Percentiles rank a stretch among this genome's conserved stretches.
Evolutionary conservation across 2,888 invertebrate species (phyloP).

Genomic region (Pseudanteris insignis): DNA sequence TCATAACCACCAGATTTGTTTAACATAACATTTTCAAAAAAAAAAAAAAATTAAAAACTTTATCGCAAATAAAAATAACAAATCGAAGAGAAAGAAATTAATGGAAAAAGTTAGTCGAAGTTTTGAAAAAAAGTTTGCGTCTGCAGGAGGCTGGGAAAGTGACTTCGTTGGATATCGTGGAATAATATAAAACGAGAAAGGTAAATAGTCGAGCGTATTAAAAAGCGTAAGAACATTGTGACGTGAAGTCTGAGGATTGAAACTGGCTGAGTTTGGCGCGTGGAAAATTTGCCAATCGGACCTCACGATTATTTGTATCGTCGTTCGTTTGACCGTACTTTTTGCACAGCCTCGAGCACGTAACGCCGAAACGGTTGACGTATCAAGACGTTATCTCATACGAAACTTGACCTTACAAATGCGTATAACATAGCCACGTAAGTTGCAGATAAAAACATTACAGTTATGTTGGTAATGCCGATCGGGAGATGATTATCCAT

Average conservation of each 20-base stretch:
- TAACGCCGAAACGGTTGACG: constrained; percentile 15
- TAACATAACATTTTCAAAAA: too few species aligned
- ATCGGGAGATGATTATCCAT: constrained; percentile 49
- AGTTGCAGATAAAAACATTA: constrained; percentile 50
- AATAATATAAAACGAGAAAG: constrained; percentile 17
- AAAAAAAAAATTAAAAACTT: constrained; percentile 19
- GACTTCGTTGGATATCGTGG: constrained; percentile 13
- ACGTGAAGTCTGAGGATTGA: too few species aligned
- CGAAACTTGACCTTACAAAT: constrained; percentile 56
- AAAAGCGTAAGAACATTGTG: too few species aligned
- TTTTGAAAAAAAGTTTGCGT: not conserved
- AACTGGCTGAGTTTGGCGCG: too few species aligned
- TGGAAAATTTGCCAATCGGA: too few species aligned
- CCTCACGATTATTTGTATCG: not conserved
- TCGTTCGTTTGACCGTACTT: too few species aligned
- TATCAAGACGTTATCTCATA: constrained; percentile 36
- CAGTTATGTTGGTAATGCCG: constrained; percentile 52
- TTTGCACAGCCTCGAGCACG: constrained; percentile 18
- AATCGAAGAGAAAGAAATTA: constrained; percentile 29
- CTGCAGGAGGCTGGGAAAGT: too few species aligned
- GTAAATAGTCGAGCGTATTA: constrained; percentile 13
- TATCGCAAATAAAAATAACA: constrained; percentile 36
- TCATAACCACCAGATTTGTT: too few species aligned
- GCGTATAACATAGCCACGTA: constrained; percentile 51
- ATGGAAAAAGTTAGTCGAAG: constrained; percentile 31